Conservation (phyloP, 1,140 invertebrate genomes). For the Eumeta japonica region DNA sequence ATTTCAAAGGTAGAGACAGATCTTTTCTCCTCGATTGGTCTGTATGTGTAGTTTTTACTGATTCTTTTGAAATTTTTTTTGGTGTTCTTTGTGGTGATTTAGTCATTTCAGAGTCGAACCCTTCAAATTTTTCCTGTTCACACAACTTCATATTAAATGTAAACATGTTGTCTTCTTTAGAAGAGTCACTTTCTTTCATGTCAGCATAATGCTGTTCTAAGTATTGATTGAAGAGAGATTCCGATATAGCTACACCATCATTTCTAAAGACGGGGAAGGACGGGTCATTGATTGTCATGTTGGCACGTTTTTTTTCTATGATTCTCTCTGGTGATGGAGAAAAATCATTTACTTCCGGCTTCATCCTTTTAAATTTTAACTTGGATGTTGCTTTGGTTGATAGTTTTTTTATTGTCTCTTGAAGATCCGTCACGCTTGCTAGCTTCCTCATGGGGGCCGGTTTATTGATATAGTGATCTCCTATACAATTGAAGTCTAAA, state of each 20-base stretch:
- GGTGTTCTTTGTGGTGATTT: constrained; percentile 43
- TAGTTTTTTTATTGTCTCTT: constrained; percentile 56
- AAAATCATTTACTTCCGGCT: constrained; percentile 38
- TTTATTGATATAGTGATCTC: constrained; percentile 50
- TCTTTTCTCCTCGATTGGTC: constrained; percentile 62
- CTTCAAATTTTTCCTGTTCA: constrained; percentile 48
- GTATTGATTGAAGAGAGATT: constrained; percentile 69
- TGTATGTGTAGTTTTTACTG: constrained; percentile 27
- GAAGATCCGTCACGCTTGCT: constrained; percentile 57
- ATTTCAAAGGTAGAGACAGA: constrained; percentile 70
- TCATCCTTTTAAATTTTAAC: constrained; percentile 46
- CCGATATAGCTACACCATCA: constrained; percentile 71
- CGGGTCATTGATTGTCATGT: constrained; percentile 74
- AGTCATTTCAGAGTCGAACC: constrained; percentile 48
- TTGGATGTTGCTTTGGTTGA: constrained; percentile 53
- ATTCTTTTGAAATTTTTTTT: constrained; percentile 39
- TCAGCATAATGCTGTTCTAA: constrained; percentile 61
- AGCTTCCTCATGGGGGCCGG: constrained; percentile 43
- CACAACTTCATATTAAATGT: constrained; percentile 41
- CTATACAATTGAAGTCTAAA: constrained; percentile 39
- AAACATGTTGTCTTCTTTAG: constrained; percentile 54
- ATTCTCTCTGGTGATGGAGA: constrained; percentile 38
- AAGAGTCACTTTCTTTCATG: constrained; percentile 46
- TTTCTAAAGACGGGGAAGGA: constrained; percentile 71
- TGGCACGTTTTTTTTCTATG: constrained; percentile 39